Conservation (phyloP, 2,113 vertebrate species). For the Melanerpes aurifrons region DNA sequence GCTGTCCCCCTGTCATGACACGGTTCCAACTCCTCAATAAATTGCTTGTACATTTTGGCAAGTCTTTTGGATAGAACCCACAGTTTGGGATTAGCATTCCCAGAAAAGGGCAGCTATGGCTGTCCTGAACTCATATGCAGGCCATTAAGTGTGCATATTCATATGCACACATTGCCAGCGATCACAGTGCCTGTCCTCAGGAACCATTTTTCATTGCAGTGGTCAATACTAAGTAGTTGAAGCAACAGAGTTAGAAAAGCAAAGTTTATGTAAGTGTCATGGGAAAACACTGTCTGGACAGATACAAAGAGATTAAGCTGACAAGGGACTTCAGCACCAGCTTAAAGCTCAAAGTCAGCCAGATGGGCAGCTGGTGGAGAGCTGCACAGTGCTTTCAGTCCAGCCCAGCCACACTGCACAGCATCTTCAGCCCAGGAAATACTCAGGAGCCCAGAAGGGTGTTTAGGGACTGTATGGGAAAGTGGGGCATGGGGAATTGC, state of each 20-base stretch:
- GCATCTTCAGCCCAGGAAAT: not conserved
- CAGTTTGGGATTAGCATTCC: not conserved
- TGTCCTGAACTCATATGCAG: not conserved
- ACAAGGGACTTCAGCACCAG: not conserved
- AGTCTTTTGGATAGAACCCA: not conserved
- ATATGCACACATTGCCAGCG: not conserved
- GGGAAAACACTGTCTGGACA: not conserved
- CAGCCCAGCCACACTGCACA: not conserved
- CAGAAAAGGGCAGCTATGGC: not conserved
- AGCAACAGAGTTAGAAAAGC: not conserved
- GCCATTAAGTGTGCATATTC: not conserved
- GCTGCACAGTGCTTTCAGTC: accelerated
- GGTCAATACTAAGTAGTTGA: not conserved
- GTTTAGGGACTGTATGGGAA: not conserved
- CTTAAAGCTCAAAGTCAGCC: not conserved
- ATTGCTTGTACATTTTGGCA: not conserved
- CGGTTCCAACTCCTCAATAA: not conserved
- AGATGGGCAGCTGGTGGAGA: not conserved
- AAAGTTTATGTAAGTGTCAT: not conserved
- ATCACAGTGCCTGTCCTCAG: not conserved
- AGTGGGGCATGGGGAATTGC: not conserved
- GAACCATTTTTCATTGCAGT: not conserved
- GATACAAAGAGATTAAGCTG: not conserved
- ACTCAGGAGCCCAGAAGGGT: not conserved
- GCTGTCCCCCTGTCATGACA: too few species aligned